These are phyloP conservation scores for Grantiella picta DNA, from an alignment of 2,113 vertebrate species.

Conservation along the genomic window DNA sequence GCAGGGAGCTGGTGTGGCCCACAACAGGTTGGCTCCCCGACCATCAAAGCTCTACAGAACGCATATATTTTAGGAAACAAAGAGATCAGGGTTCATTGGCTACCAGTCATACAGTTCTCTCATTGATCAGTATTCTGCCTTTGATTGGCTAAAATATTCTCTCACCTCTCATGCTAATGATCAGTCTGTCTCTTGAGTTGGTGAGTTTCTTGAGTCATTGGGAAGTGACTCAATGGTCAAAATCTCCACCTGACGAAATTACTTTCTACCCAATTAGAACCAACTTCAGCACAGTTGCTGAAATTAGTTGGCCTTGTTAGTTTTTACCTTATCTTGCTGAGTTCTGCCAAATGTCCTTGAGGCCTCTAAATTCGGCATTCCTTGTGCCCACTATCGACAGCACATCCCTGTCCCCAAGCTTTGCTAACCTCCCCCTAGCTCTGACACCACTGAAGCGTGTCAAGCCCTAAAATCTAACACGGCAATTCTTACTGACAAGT, in stretches of 20 bases:
- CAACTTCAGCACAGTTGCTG: not conserved
- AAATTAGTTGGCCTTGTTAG: not conserved
- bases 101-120: not conserved
- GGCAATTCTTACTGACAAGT: not conserved
- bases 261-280: not conserved
- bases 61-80: not conserved
- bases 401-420: not conserved
- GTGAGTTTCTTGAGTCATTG: not conserved
- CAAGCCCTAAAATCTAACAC: not conserved
- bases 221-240: rapidly evolving
- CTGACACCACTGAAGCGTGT: not conserved
- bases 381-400: not conserved
- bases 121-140: not conserved
- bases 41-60: not conserved
- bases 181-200: not conserved
- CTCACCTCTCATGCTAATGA: not conserved
- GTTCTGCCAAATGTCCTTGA: not conserved
- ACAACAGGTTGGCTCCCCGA: rapidly evolving
- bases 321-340: not conserved
- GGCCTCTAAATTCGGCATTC: rapidly evolving
- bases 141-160: not conserved
- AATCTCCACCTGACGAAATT: rapidly evolving
- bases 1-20: not conserved
- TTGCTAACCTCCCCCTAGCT: not conserved
- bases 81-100: not conserved